Base-by-base conservation (phyloP, 2,888 invertebrate genomes). In the Himalopsyche japonica region DNA sequence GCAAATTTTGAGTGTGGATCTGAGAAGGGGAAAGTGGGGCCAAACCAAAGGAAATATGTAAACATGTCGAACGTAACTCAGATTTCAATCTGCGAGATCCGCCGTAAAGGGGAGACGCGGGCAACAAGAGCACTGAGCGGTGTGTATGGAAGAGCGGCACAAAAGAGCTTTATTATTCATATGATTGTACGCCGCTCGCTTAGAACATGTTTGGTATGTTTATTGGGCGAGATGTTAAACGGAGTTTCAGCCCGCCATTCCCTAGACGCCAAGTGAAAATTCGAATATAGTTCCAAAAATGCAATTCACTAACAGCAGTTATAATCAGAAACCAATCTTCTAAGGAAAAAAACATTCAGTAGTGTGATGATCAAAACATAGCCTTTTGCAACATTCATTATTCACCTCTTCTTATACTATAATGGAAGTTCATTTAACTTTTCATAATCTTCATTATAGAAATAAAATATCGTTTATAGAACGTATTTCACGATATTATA, bases 11-110 rank as follows among this genome's bases (percentile, higher is more conserved):
- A 77, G 83, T 27, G 80, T 27, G 30, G 81, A 79, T 57, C 57
- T 30, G 76, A 24, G 76, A 77, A 32, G 84, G 76, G 48, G 32
- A 32, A 27, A 76, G 80, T 43, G 81, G 76, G 81, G 79, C 57
- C 37, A 81, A 84, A 84, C 86, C 80, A 24, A 80, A 85, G 85
- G 86, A 87, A 87, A 84, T 87, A 87, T 87, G 87, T 87, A 87
- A 87, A 87, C 87, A 87, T 87, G 87, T 87, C 87, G 87, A 87
- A 86, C 87, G 87, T 87, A 87, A 87, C 86, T 87, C 87, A 87
- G 87, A 87, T 87, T 87, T 87, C 87, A 87, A 87, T 87, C 87
- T 86, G 86, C 85, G 85, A 85, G 82, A 83, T 82, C 76, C 79
- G 57, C 76, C 34, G 82, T 77, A 48, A 49, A 57, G 79, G 85